Evolutionary conservation across 2,888 invertebrate species (phyloP), one percentile per base, ranked within the genome.

Genomic region (Allygus modestus): DNA sequence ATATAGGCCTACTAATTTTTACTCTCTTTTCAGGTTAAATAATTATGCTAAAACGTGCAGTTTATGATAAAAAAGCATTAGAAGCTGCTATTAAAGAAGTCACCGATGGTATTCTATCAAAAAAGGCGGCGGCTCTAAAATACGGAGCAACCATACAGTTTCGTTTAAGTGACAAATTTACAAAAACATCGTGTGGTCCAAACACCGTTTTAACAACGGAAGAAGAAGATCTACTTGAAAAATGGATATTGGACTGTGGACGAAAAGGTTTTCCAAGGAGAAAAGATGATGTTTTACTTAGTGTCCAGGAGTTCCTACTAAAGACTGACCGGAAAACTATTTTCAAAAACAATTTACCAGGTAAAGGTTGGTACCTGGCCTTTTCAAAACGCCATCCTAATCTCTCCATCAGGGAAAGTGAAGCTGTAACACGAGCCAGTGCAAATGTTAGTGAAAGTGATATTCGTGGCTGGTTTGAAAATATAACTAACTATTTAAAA

Each of bases 391-490:
- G 89, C 65, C 88, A 89, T 86, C 88, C 88, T 4, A 84, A 86
- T 7, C 84, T 89, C 58, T 84, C 86, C n/a, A 69, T 84, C n/a
- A 83, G 88, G 26, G 88, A 88, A 51, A 69, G 88, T 1, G 89
- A 89, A 88, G 88, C 88, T 65, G 89, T 89, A 11, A 89, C 89
- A 15, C 84, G 88, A 41, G 89, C 89, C 17, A 89, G 89, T 85
- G 86, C 89, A 5, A 87, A 86, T 77, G 88, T 89, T 31, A 88
- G 89, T 79, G 89, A 89, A 87, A 85, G 87, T 31, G 88, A 89
- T 33, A 87, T 89, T 23, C 86, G 86, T 61, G 87, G 85, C 28
- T 89, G 89, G 89, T 89, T 90, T 84, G 15, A 85, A 5, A 85
- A 89, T 33, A 88, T 37, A 7, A 37, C 4, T 7, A 37, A 11